Conservation (phyloP, 2,888 invertebrate species). For the Onchidella celtica region DNA sequence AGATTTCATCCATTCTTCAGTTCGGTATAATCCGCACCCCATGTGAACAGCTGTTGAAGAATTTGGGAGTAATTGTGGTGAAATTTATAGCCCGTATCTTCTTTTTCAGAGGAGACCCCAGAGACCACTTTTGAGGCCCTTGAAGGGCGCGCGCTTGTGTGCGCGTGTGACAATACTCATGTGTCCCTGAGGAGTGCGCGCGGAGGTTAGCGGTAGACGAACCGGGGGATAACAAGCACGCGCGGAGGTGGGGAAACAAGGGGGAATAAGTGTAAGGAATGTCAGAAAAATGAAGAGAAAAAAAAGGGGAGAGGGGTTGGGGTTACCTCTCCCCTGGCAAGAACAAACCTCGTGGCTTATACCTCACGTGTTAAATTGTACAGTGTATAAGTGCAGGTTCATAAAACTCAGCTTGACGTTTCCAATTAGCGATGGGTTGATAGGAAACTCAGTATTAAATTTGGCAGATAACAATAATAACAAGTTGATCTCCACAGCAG, state of each 20-base stretch:
- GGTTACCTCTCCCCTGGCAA: too few relatives aligned
- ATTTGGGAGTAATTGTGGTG: neutral
- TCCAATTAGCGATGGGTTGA: too few relatives aligned
- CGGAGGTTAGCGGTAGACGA: neutral
- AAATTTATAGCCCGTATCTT: conserved; percentile 18
- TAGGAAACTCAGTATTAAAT: too few relatives aligned
- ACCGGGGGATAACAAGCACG: too few relatives aligned
- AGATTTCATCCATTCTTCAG: too few relatives aligned
- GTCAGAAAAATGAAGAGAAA: neutral
- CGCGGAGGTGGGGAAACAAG: neutral
- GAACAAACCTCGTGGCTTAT: too few relatives aligned
- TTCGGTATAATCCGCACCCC: too few relatives aligned
- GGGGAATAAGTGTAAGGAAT: neutral
- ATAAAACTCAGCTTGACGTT: too few relatives aligned
- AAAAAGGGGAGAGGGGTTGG: neutral
- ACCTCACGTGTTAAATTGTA: too few relatives aligned
- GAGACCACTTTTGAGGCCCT: conserved; percentile 11
- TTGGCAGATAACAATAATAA: too few relatives aligned
- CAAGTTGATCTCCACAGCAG: too few relatives aligned
- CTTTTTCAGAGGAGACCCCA: neutral
- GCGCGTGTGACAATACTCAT: neutral
- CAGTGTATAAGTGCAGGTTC: too few relatives aligned
- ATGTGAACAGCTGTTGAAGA: neutral
- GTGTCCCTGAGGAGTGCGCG: neutral
- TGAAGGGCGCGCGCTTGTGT: conserved; percentile 2